phyloP scores from a whole-genome alignment of 2,113 vertebrate genomes.

The Platichthys stellatus region DNA sequence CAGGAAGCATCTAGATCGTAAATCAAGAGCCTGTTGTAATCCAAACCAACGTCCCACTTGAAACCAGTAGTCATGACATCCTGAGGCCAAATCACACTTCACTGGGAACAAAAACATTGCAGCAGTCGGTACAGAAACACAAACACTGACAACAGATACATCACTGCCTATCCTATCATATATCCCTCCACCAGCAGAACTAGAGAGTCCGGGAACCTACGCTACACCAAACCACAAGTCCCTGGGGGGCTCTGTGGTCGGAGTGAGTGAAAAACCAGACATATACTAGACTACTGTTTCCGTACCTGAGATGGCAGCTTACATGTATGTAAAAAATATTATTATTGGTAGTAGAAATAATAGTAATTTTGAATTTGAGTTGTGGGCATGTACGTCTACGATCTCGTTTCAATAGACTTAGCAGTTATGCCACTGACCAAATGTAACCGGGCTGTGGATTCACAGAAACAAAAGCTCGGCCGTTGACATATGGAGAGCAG shows the following conservation, averaged over 20 bases:
- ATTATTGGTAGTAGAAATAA: background rate
- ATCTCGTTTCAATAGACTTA: slow-evolving; percentile 25
- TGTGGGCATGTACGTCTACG: background rate
- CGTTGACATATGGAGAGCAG: slow-evolving; percentile 14
- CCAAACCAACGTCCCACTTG: slow-evolving; percentile 54
- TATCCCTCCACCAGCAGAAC: slow-evolving; percentile 73
- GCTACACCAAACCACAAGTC: slow-evolving; percentile 62
- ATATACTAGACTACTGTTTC: slow-evolving; percentile 52
- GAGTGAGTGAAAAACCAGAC: slow-evolving; percentile 69
- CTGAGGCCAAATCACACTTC: slow-evolving; percentile 60
- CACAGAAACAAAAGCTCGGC: slow-evolving; percentile 2
- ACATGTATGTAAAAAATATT: slow-evolving; percentile 16
- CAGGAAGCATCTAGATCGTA: slow-evolving; percentile 44
- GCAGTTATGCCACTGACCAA: slow-evolving; percentile 38
- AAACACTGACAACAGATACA: slow-evolving; percentile 67
- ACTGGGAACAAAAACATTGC: slow-evolving; percentile 51
- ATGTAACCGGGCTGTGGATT: slow-evolving; percentile 54
- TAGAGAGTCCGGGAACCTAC: slow-evolving; percentile 55
- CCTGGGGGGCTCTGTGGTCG: slow-evolving; percentile 35
- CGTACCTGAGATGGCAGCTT: slow-evolving; percentile 42
- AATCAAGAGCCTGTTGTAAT: slow-evolving; percentile 56
- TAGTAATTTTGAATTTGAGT: background rate
- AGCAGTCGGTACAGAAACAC: slow-evolving; percentile 63
- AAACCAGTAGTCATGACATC: slow-evolving; percentile 62
- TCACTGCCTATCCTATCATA: slow-evolving; percentile 69